A percentile compares a stretch with the other conserved stretches of the same genome.
These are phyloP conservation scores for Cephus spinipes DNA, from an alignment of 2,888 invertebrate genomes.

Conservation along the genomic window DNA sequence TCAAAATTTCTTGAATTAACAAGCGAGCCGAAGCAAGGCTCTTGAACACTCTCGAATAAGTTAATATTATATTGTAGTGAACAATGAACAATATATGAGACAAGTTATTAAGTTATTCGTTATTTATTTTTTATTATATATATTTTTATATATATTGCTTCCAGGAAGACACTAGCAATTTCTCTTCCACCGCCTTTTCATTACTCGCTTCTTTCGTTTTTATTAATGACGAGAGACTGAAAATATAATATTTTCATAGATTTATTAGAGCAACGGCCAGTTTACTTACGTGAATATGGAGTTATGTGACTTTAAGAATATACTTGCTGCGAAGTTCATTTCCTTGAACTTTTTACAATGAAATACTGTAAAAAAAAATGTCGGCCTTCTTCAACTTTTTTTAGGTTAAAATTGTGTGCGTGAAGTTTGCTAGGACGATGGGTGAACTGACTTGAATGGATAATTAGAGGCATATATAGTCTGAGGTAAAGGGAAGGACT, in stretches of 20 bases:
- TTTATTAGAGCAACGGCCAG: background rate
- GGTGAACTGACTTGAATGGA: background rate
- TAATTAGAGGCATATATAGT: background rate
- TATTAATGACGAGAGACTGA: too few species aligned
- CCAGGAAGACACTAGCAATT: too few species aligned
- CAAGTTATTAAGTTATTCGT: too few species aligned
- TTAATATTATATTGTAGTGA: too few species aligned
- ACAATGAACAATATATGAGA: too few species aligned
- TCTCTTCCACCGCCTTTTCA: too few species aligned
- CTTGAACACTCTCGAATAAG: too few species aligned
- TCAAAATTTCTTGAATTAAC: too few species aligned
- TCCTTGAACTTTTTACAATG: background rate
- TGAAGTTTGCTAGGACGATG: background rate
- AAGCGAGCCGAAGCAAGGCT: too few species aligned
- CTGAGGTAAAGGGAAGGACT: background rate
- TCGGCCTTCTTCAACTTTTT: background rate
- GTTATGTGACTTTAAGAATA: background rate
- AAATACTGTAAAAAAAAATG: background rate
- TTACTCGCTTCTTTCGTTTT: too few species aligned
- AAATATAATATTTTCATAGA: background rate
- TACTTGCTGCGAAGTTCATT: background rate
- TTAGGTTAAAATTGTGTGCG: background rate
- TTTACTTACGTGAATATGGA: background rate
- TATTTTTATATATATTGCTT: too few species aligned
- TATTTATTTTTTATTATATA: too few species aligned